These are phyloP conservation scores for Eumaeus atala DNA, from an alignment of 1,140 invertebrate genomes.

Conservation along the genomic window DNA sequence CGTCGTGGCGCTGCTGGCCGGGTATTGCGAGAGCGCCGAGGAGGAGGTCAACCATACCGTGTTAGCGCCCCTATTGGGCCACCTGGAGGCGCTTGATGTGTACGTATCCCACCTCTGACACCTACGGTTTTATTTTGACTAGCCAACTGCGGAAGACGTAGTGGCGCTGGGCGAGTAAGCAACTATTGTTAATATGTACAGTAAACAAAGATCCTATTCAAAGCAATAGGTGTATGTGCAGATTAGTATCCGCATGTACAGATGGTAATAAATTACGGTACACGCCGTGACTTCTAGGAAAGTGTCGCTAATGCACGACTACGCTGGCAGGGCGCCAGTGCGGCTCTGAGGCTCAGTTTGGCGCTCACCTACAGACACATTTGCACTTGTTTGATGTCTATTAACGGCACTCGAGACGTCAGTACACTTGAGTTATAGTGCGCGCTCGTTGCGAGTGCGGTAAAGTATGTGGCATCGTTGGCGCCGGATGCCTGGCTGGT, in stretches of 20 bases:
- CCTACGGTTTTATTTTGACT: too few species aligned
- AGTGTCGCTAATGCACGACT: background rate
- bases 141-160: too few species aligned
- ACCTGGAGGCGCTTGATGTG: constrained; percentile 29
- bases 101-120: constrained; percentile 16
- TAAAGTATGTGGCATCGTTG: background rate
- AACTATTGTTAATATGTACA: too few species aligned
- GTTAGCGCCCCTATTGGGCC: constrained; percentile 77
- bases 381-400: constrained; percentile 9
- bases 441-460: too few species aligned
- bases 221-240: too few species aligned
- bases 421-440: background rate
- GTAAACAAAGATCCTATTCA: too few species aligned
- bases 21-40: constrained; percentile 83
- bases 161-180: too few species aligned
- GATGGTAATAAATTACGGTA: constrained; percentile 1
- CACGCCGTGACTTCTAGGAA: background rate
- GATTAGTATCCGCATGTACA: background rate
- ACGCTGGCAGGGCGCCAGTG: constrained; percentile 2
- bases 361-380: constrained; percentile 10
- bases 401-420: background rate
- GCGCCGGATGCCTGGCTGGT: too few species aligned
- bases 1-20: constrained; percentile 79
- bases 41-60: constrained; percentile 85
- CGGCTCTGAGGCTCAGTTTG: background rate